Conservation (phyloP, 2,888 invertebrate genomes). For the Ophraella communa region DNA sequence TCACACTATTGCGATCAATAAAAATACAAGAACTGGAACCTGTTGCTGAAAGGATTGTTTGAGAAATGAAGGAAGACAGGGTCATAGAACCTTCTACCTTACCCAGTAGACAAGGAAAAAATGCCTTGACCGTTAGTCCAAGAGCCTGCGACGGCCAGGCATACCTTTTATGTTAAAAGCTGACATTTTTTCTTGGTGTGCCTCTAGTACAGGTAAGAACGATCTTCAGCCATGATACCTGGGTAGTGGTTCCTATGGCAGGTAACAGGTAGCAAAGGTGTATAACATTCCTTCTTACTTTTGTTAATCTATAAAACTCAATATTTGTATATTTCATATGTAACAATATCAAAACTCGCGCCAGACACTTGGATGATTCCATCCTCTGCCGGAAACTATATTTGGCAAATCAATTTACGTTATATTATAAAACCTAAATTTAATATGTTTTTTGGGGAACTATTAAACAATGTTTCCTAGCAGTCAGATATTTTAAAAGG, state of each 20-base stretch:
- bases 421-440: too few relatives aligned
- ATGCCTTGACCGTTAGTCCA: too few relatives aligned
- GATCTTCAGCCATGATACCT: neutral
- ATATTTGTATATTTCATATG: neutral
- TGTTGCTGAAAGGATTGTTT: too few relatives aligned
- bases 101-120: too few relatives aligned
- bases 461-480: neutral
- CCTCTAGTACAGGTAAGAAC: neutral
- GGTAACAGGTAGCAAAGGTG: constrained; percentile 8
- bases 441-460: neutral
- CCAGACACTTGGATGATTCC: too few relatives aligned
- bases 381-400: too few relatives aligned
- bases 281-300: neutral
- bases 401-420: neutral
- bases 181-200: neutral
- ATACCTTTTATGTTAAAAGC: neutral
- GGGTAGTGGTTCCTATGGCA: neutral
- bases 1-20: too few relatives aligned
- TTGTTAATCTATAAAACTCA: constrained; percentile 1
- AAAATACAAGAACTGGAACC: too few relatives aligned
- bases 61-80: too few relatives aligned
- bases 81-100: too few relatives aligned
- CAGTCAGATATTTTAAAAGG: neutral
- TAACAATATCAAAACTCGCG: neutral
- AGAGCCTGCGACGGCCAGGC: neutral